A percentile compares a stretch with the other conserved stretches of the same genome.
These are phyloP conservation scores for Eulacestoma nigropectus DNA, from an alignment of 2,113 vertebrate genomes.

Conservation along the genomic window DNA sequence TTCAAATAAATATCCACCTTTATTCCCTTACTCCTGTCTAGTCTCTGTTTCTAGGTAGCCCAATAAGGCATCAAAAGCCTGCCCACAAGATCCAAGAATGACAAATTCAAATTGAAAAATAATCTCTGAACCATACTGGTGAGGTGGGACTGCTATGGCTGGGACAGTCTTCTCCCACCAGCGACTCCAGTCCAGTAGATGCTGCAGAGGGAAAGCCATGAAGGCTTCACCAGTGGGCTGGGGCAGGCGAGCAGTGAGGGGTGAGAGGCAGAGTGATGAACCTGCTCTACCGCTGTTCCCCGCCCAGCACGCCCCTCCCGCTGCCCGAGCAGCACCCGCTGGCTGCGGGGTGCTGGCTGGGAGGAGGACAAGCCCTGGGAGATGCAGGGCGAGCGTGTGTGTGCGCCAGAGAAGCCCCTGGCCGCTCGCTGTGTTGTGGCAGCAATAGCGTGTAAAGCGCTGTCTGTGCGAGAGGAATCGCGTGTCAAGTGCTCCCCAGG, in stretches of 20 bases:
- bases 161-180: not conserved
- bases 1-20: no score
- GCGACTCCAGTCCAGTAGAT: not conserved
- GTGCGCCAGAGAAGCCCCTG: not conserved
- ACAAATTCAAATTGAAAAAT: not conserved
- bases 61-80: no score
- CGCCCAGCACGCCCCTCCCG: accelerated
- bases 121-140: accelerated
- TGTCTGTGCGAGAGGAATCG: constrained; percentile 26
- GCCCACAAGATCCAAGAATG: not conserved
- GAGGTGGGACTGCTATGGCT: not conserved
- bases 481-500: constrained; percentile 63
- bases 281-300: accelerated
- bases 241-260: not conserved
- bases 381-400: not conserved
- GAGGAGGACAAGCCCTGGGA: not conserved
- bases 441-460: constrained; percentile 57
- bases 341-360: not conserved
- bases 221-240: no score
- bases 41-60: no score
- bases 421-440: constrained; percentile 39
- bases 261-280: not conserved
- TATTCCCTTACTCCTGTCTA: no score
- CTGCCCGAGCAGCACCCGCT: not conserved
- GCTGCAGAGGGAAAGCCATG: not conserved